Evolutionary conservation across 2,797 vertebrate species (phyloP).

Genomic region (Arrhamphus sclerolepis): DNA sequence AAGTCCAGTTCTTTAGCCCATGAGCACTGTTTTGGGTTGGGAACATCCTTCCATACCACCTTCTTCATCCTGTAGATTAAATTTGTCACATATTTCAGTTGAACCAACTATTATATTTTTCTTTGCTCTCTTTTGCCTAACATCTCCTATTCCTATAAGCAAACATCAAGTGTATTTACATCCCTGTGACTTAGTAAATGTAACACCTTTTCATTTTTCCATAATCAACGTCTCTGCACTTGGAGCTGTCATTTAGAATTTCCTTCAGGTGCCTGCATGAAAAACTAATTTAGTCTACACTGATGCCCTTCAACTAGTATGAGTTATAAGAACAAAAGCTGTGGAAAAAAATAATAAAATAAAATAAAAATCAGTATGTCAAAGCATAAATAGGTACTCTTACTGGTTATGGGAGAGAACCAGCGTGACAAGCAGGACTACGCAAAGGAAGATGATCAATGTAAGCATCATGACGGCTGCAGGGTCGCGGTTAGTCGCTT

Average conservation of each 20-base stretch:
- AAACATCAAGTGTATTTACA: constrained; percentile 43
- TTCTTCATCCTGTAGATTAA: constrained; percentile 88
- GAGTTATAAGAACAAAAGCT: background rate
- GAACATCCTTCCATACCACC: constrained; percentile 93
- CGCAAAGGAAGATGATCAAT: constrained; percentile 84
- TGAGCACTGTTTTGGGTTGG: constrained; percentile 94
- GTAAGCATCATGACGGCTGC: constrained; percentile 85
- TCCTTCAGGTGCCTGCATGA: constrained; percentile 3
- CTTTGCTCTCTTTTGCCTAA: background rate
- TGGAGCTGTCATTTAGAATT: constrained; percentile 10
- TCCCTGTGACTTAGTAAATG: constrained; percentile 54
- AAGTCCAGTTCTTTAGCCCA: constrained; percentile 95
- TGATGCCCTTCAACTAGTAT: background rate
- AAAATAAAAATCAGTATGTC: background rate
- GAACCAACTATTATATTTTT: background rate
- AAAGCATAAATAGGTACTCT: constrained; percentile 16
- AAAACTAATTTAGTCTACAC: background rate
- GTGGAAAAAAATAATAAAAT: background rate
- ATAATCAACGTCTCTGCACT: constrained; percentile 12
- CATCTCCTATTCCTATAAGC: background rate
- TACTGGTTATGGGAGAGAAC: constrained; percentile 91
- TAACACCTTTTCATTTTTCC: constrained; percentile 28
- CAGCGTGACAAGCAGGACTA: constrained; percentile 86
- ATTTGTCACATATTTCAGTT: constrained; percentile 8
- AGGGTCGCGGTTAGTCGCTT: constrained; percentile 78